A percentile compares a stretch with the other conserved stretches of the same genome.
Evolutionary conservation across 1,140 invertebrate genomes (phyloP).

Genomic region (Caenorhabditis elegans): WBcel235 BX284602.5:10711501-10712000

Average conservation of each 20-base stretch:
- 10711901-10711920: background rate
- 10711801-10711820: background rate
- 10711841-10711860: background rate
- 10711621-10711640: background rate
- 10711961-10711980: background rate
- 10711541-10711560: background rate
- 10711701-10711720: conserved; percentile 4
- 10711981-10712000: conserved; percentile 17
- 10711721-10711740: conserved; percentile 18
- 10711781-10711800: background rate
- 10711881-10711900: background rate
- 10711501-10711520: background rate
- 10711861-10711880: background rate
- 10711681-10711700: background rate
- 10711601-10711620: background rate
- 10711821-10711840: background rate
- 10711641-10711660: background rate
- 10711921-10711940: background rate
- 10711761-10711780: conserved; percentile 2
- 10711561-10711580: background rate
- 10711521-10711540: background rate
- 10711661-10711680: background rate
- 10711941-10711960: background rate
- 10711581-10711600: conserved; percentile 16
- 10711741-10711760: conserved; percentile 13